Conservation (phyloP, 2,797 vertebrate species). For the Hipposideros larvatus region DNA sequence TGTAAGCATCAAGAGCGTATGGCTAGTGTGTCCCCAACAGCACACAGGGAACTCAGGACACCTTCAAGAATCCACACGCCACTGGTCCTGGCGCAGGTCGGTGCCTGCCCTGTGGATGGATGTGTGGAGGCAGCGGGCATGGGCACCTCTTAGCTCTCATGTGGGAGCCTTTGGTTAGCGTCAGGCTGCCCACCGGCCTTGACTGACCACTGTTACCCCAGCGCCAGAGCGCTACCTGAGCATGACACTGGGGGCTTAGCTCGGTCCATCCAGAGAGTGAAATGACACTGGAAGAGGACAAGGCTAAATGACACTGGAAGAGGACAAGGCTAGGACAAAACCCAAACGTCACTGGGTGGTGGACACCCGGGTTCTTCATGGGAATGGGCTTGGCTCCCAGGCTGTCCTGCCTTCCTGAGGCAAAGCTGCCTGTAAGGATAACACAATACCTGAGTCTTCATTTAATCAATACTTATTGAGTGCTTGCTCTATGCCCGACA, state of each 20-base stretch:
- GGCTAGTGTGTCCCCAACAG: background rate
- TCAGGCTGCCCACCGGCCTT: background rate
- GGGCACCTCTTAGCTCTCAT: background rate
- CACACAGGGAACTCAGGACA: background rate
- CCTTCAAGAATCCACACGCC: background rate
- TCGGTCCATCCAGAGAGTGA: background rate
- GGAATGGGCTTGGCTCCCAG: background rate
- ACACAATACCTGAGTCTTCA: background rate
- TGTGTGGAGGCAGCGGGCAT: background rate
- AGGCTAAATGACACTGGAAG: background rate
- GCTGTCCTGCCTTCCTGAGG: background rate
- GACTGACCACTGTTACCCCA: background rate
- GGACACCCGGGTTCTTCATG: too few relatives aligned
- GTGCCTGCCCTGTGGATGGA: background rate
- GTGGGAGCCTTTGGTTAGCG: background rate
- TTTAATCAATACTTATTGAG: background rate
- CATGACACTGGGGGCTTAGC: background rate
- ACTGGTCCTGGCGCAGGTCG: accelerated
- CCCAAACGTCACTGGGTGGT: background rate
- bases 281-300: background rate
- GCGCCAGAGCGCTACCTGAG: background rate
- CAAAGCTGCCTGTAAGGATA: background rate
- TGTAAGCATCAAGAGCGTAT: background rate
- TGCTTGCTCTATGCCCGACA: too few relatives aligned
- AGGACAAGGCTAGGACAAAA: background rate